Evolutionary conservation across 92 coral and sea anemone genomes (phyloP), one percentile per base, ranked within the genome.

Genomic region (Zoanthus sansibaricus): DNA sequence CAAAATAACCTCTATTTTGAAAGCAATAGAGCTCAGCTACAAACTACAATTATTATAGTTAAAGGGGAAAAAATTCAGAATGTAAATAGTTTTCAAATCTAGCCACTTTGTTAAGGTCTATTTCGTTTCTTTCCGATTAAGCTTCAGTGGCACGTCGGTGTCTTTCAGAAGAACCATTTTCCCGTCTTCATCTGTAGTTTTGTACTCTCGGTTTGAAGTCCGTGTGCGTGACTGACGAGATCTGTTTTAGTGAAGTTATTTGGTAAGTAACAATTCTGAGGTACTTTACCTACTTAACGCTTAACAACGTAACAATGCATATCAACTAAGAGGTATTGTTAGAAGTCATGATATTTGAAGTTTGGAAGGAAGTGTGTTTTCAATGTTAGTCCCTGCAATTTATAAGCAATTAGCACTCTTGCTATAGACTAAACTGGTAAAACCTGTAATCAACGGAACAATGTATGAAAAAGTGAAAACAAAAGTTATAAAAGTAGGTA

Each of bases 151-250:
- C 16, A 16, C 66, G 47, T 80, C 75, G 44, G 62, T 33, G 68
- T 79, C 84, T 42, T 25, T 25, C 58, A 61, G 58, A 44, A 33
- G 75, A 6, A 21, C 45, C 14, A 14, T 30, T 20, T 6, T 13
- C 12, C 85, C 85, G 14, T 68, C 73, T 13, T 45, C 74, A 18
- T 79, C 85, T 14, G 25, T 80, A 4, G 62, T 25, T 31, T 17
- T 18, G 46, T 11, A 66, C 74, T 80, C 75, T 8, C 85, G 85
- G 12, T 80, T 80, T 48, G 85, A 66, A 9, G 75, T 80, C 25
- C 75, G 54, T 1, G 32, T 44, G 47, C 85, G 85, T 3, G 46
- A 17, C 10, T 12, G 85, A 21, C 85, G 72, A 44, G 59, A 46
- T 16, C 74, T 80, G 62, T 18, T 20, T 46, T n/a, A 9, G 75